Base-by-base conservation (phyloP, 1,140 invertebrate species). In the Micrasema longulum region DNA sequence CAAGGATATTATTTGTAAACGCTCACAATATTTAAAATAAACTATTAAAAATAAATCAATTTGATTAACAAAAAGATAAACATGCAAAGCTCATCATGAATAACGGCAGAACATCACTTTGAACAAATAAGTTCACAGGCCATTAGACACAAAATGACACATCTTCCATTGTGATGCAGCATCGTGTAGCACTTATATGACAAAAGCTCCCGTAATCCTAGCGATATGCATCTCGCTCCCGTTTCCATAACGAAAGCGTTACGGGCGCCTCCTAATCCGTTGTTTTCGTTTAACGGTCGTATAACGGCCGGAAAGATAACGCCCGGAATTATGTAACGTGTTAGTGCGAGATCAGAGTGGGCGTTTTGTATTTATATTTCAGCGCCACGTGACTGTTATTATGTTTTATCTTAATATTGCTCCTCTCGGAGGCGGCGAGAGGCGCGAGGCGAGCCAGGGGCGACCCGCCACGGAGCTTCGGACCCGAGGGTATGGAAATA, bases 221-320 rank as follows among this genome's bases (percentile, higher is more conserved):
- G 68, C 55, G 68, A 70, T 70, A 70, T 70, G 68, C 68, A 70
- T 70, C 68, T 69, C 50, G 67, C 67, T 31, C 48, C 65, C 65
- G 55, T 60, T 53, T 41, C 38, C 22, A 63, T 47, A 63, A 63
- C 60, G 53, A 47, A 45, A 45, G 67, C 52, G 22, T 70, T 47
- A 62, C 68, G 68, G 69, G 66, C 43, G 70, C 43, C 50, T 64
- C 68, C 68, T 76, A 76, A 76, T 76, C 74, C 74, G 50, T 69
- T 73, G 74, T 76, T 76, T 76, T 76, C 74, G 74, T 69, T 73
- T 73, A 76, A 76, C 71, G 74, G 74, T 47, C 74, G 73, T 66
- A 66, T 72, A 72, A 63, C 67, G 64, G 68, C 69, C 62, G 64
- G 63, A 69, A 70, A 69, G 68, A 71, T 71, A 72, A 69, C 53